Evolutionary conservation across 2,888 invertebrate species (phyloP).

Genomic region (Ptychoptera albimana): DNA sequence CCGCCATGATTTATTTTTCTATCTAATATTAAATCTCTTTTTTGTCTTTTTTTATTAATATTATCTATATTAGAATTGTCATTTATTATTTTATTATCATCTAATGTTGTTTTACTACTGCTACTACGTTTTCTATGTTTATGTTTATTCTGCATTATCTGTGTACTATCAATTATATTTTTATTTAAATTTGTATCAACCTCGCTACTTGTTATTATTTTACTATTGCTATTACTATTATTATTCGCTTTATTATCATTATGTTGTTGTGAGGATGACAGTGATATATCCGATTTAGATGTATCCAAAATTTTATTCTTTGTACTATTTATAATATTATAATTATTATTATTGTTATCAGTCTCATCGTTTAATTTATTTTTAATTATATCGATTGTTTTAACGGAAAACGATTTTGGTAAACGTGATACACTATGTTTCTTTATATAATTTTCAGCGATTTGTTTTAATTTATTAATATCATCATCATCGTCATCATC

Average conservation of each 20-base stretch:
- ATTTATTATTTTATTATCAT: slow-evolving; percentile 16
- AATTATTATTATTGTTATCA: slow-evolving; percentile 10
- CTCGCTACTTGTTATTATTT: not conserved
- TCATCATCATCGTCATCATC: slow-evolving; percentile 6
- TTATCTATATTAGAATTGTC: slow-evolving; percentile 1
- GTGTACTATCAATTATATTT: slow-evolving; percentile 5
- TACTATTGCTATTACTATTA: slow-evolving; percentile 13
- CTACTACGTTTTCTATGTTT: slow-evolving; percentile 17
- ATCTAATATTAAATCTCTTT: slow-evolving; percentile 40
- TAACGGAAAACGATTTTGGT: slow-evolving; percentile 14
- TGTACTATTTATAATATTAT: slow-evolving; percentile 5
- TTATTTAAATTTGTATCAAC: slow-evolving; percentile 5
- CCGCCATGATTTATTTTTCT: slow-evolving; percentile 64
- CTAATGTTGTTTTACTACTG: too few relatives aligned
- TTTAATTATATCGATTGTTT: slow-evolving; percentile 11
- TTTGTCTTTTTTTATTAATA: slow-evolving; percentile 9
- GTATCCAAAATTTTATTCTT: too few relatives aligned
- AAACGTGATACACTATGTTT: slow-evolving; percentile 9
- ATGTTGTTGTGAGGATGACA: not conserved
- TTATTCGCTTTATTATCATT: slow-evolving; percentile 6
- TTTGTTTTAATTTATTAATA: slow-evolving; percentile 10
- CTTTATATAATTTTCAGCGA: slow-evolving; percentile 7
- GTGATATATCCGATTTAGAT: too few relatives aligned
- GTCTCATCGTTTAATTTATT: slow-evolving; percentile 12
- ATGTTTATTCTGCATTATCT: slow-evolving; percentile 7